phyloP scores from a whole-genome alignment of 2,113 vertebrate genomes.

The Cephalopholis sonnerati region DNA sequence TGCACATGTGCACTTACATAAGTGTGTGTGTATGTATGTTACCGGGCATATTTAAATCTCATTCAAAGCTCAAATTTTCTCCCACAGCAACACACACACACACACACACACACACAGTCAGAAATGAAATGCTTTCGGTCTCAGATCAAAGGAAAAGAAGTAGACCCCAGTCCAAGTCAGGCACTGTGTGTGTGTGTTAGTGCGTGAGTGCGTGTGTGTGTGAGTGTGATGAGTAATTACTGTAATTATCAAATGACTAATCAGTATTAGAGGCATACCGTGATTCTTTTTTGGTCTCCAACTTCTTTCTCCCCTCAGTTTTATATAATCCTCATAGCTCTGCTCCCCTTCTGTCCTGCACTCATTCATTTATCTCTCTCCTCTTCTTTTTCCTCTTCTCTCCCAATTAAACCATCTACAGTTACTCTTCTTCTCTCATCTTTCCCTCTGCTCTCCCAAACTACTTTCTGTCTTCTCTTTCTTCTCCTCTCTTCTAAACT shows the following conservation, averaged over 20 bases:
- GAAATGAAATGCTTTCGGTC: constrained; percentile 42
- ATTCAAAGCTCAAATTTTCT: constrained; percentile 45
- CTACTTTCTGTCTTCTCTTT: neutral
- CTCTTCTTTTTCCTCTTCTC: neutral
- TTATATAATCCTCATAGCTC: constrained; percentile 26
- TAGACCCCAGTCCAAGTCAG: constrained; percentile 31
- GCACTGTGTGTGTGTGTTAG: constrained; percentile 1
- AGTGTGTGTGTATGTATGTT: constrained; percentile 28
- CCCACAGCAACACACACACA: neutral
- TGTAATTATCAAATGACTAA: constrained; percentile 68
- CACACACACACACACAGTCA: neutral
- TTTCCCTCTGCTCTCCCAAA: neutral
- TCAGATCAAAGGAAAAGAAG: constrained; percentile 52
- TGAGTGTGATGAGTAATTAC: constrained; percentile 49
- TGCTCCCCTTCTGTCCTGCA: constrained; percentile 5
- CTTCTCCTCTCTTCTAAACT: neutral
- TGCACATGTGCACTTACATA: neutral
- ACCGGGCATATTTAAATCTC: constrained; percentile 28
- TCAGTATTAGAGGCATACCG: constrained; percentile 42
- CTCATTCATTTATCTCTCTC: constrained; percentile 11
- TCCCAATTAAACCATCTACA: neutral
- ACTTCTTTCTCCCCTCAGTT: constrained; percentile 31
- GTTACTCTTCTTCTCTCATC: neutral
- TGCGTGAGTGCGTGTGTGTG: constrained; percentile 11
- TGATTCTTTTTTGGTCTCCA: constrained; percentile 58